Conservation (phyloP, 2,113 vertebrate genomes). For the Neolamprologus sp. region DNA sequence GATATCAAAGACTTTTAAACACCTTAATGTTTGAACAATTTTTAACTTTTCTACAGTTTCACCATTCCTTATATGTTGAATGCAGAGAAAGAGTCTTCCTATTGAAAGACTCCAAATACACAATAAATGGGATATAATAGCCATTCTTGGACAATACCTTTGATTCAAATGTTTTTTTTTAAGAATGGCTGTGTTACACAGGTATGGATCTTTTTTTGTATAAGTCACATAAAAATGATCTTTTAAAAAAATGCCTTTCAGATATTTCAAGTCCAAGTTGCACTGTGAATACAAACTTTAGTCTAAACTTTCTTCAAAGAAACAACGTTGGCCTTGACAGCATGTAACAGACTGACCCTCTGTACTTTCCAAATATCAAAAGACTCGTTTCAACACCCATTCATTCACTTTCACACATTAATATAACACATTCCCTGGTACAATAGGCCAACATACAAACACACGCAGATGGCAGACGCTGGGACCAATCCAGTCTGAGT, state of each 20-base stretch:
- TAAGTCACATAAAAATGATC: neutral
- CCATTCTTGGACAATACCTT: neutral
- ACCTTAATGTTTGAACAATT: neutral
- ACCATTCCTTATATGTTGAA: neutral
- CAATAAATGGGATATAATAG: neutral
- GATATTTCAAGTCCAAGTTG: slow-evolving; percentile 21
- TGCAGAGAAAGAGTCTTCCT: neutral
- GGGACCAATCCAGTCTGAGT: slow-evolving; percentile 61
- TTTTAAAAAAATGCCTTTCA: neutral
- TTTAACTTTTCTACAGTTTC: neutral
- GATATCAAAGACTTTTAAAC: neutral
- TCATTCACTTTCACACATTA: slow-evolving; percentile 72
- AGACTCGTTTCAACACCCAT: slow-evolving; percentile 72
- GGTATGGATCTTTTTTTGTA: neutral
- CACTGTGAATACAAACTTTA: slow-evolving; percentile 45
- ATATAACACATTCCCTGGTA: slow-evolving; percentile 71
- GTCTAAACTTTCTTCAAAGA: slow-evolving; percentile 62
- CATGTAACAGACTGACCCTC: slow-evolving; percentile 69
- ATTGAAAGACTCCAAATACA: neutral
- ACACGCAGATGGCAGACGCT: slow-evolving; percentile 70
- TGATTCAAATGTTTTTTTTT: neutral
- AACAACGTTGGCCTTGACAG: slow-evolving; percentile 63
- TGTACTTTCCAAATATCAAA: slow-evolving; percentile 74
- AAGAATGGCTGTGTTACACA: neutral
- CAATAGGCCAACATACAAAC: slow-evolving; percentile 74